Percentiles rank a stretch among this genome's conserved stretches.
phyloP scores from a whole-genome alignment of 2,113 vertebrate genomes.

The Columba janthina region DNA sequence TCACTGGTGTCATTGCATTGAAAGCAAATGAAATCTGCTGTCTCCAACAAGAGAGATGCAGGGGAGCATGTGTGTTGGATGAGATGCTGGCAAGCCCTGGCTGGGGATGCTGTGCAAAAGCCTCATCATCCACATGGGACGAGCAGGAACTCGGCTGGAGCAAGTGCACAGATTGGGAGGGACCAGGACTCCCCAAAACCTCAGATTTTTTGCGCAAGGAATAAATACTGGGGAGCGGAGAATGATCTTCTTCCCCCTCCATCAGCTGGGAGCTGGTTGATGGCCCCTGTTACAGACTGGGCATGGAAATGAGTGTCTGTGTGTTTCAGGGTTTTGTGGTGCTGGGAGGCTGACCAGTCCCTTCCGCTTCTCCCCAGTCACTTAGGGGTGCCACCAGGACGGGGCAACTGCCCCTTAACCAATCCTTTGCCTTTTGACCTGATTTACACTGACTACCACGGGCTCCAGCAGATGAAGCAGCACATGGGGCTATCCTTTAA shows the following conservation, averaged over 20 bases:
- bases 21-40: neutral
- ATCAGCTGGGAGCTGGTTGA: neutral
- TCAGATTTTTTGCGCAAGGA: neutral
- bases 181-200: neutral
- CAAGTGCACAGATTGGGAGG: neutral
- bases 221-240: neutral
- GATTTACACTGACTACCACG: constrained; percentile 97
- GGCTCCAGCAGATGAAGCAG: constrained; percentile 96
- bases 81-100: neutral
- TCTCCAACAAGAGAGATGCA: neutral
- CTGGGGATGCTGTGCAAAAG: neutral
- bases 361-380: constrained; percentile 77
- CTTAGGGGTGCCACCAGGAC: constrained; percentile 93
- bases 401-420: constrained; percentile 93
- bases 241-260: neutral
- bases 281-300: neutral
- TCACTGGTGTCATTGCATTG: neutral
- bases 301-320: neutral
- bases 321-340: neutral
- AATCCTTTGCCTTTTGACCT: constrained; percentile 92
- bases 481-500: constrained; percentile 96
- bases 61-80: neutral
- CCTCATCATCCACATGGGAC: neutral
- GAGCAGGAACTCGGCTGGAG: neutral
- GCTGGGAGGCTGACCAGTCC: constrained; percentile 29